These are phyloP conservation scores for Coracopsis vasa DNA, from an alignment of 2,113 vertebrate species.

Conservation along the genomic window DNA sequence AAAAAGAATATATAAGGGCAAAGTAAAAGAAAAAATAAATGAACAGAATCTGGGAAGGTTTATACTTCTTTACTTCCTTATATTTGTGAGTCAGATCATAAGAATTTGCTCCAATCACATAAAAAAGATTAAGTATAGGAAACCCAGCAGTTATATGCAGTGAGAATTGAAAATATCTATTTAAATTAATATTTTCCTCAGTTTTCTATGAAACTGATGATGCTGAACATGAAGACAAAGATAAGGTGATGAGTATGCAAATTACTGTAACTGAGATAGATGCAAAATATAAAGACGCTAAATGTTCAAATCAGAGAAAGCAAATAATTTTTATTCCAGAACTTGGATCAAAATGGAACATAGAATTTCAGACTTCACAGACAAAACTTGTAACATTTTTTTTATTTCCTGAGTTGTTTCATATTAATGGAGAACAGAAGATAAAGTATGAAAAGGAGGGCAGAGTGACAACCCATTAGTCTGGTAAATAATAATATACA, in stretches of 20 bases:
- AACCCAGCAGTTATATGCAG: background rate
- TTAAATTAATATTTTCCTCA: background rate
- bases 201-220: background rate
- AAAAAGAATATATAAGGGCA: background rate
- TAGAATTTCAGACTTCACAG: background rate
- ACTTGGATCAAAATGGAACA: background rate
- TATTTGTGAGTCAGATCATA: background rate
- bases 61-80: background rate
- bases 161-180: background rate
- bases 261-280: background rate
- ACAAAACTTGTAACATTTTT: background rate
- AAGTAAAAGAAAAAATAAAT: fast-evolving
- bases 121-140: background rate
- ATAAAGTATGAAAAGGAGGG: background rate
- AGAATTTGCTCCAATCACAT: background rate
- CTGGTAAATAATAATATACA: slow-evolving; percentile 46
- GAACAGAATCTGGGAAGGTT: background rate
- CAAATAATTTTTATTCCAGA: background rate
- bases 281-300: background rate
- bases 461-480: slow-evolving; percentile 4
- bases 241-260: background rate
- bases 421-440: background rate
- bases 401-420: background rate
- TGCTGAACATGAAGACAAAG: background rate
- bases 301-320: background rate